Evolutionary conservation across 2,113 vertebrate species (phyloP).

Genomic region (Stigmatopora nigra): DNA sequence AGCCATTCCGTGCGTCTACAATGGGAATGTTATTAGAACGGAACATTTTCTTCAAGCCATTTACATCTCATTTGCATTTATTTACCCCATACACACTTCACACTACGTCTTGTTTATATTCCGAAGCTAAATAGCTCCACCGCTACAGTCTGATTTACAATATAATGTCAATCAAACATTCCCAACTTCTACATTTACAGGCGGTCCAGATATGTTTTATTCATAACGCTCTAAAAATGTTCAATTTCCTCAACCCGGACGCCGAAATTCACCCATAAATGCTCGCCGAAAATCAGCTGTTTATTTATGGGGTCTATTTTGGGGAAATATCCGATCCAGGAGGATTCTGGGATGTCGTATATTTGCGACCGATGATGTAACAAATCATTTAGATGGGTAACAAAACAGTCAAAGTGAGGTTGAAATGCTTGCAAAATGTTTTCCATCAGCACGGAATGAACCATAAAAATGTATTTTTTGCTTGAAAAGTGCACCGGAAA

Average conservation of each 20-base stretch:
- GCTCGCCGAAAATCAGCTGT: constrained; percentile 5
- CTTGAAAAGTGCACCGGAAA: too few species aligned
- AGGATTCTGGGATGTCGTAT: neutral
- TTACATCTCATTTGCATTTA: constrained; percentile 57
- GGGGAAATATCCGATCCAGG: neutral
- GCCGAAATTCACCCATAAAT: constrained; percentile 16
- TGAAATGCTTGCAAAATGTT: neutral
- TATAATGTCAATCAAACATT: constrained; percentile 66
- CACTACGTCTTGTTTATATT: constrained; percentile 57
- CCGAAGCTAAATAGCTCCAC: constrained; percentile 44
- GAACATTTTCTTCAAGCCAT: constrained; percentile 44
- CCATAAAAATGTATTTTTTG: neutral
- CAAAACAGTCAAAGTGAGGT: neutral
- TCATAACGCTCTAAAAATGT: constrained; percentile 51
- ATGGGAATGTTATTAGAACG: constrained; percentile 45
- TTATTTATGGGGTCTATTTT: constrained; percentile 15
- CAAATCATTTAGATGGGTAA: neutral
- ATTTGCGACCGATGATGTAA: neutral
- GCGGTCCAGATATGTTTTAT: constrained; percentile 68
- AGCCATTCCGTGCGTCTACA: neutral
- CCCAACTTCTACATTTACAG: constrained; percentile 50
- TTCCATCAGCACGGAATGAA: neutral
- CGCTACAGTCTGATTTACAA: constrained; percentile 62
- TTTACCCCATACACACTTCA: constrained; percentile 38
- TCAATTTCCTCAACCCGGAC: constrained; percentile 47